phyloP scores from a whole-genome alignment of 2,888 invertebrate species.

The Sinodicranocentrus sp. region DNA sequence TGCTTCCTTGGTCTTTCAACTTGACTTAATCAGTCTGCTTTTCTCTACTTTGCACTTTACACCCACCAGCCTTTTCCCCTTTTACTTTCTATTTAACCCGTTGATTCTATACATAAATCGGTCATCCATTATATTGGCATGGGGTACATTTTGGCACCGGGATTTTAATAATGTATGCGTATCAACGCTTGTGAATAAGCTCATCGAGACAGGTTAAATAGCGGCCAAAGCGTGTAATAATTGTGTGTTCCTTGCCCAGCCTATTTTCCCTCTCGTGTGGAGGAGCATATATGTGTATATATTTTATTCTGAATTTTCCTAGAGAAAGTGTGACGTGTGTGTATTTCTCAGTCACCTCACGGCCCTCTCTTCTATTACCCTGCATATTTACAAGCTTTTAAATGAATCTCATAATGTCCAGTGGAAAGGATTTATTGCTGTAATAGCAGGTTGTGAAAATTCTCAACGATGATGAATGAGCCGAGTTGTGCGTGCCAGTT shows the following conservation, averaged over 20 bases:
- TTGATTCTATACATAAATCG: slow-evolving; percentile 54
- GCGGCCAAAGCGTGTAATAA: slow-evolving; percentile 4
- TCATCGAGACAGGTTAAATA: slow-evolving; percentile 49
- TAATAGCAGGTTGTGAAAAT: slow-evolving; percentile 58
- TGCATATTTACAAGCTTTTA: slow-evolving; percentile 42
- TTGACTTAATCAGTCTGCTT: slow-evolving; percentile 63
- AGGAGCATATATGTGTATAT: background rate
- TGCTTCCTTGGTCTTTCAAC: slow-evolving; percentile 52
- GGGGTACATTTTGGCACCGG: slow-evolving; percentile 49
- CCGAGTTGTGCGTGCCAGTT: slow-evolving; percentile 46
- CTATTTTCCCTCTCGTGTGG: too few species aligned
- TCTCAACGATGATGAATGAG: slow-evolving; percentile 63
- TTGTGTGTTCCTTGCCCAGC: background rate
- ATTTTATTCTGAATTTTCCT: background rate
- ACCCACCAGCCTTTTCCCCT: slow-evolving; percentile 19
- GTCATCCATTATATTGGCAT: slow-evolving; percentile 65
- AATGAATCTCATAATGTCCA: slow-evolving; percentile 51
- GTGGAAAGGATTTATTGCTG: slow-evolving; percentile 60
- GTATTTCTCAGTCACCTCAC: slow-evolving; percentile 13
- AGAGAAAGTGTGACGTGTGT: slow-evolving; percentile 9
- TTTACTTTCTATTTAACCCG: slow-evolving; percentile 43
- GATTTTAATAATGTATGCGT: slow-evolving; percentile 55
- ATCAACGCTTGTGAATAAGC: slow-evolving; percentile 37
- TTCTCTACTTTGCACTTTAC: slow-evolving; percentile 20
- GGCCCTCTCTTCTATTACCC: slow-evolving; percentile 1